These are phyloP conservation scores for Phalloptychus januarius DNA, from an alignment of 2,797 vertebrate species.

Conservation along the genomic window DNA sequence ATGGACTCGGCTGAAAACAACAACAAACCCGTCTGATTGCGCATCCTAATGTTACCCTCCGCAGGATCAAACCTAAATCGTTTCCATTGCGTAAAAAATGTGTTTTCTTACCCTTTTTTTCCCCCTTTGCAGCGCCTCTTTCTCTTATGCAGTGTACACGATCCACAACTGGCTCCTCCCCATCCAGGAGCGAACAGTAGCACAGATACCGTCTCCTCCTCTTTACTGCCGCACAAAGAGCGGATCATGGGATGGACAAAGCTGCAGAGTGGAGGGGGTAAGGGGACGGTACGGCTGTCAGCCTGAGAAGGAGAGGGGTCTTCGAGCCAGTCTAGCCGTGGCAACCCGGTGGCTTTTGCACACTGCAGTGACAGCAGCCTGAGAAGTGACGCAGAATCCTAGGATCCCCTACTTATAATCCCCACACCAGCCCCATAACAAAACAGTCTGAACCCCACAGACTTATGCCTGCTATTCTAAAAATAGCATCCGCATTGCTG, in stretches of 20 bases:
- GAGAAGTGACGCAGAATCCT: constrained; percentile 70
- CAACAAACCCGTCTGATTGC: constrained; percentile 3
- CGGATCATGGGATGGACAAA: constrained; percentile 11
- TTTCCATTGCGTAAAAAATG: constrained; percentile 64
- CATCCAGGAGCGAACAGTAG: constrained; percentile 69
- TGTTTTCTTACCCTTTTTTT: constrained; percentile 65
- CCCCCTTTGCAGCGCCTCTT: constrained; percentile 57
- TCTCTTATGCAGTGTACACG: constrained; percentile 70
- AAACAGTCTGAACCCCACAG: background rate
- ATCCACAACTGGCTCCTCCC: constrained; percentile 80
- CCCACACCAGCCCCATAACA: background rate
- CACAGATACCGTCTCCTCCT: constrained; percentile 42
- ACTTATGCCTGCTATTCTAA: background rate
- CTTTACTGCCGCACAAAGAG: constrained; percentile 54
- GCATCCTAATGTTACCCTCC: constrained; percentile 15
- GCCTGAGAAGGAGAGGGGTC: constrained; percentile 39
- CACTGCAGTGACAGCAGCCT: constrained; percentile 71
- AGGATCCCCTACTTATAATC: constrained; percentile 66
- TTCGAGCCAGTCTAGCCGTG: constrained; percentile 3
- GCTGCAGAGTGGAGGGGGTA: constrained; percentile 27
- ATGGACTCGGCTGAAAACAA: background rate
- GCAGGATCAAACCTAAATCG: constrained; percentile 46
- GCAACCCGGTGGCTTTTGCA: constrained; percentile 1
- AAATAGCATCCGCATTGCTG: background rate
- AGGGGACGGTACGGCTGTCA: background rate